These are phyloP conservation scores for Cichlasoma orientale DNA, from an alignment of 2,797 vertebrate genomes.

Conservation along the genomic window DNA sequence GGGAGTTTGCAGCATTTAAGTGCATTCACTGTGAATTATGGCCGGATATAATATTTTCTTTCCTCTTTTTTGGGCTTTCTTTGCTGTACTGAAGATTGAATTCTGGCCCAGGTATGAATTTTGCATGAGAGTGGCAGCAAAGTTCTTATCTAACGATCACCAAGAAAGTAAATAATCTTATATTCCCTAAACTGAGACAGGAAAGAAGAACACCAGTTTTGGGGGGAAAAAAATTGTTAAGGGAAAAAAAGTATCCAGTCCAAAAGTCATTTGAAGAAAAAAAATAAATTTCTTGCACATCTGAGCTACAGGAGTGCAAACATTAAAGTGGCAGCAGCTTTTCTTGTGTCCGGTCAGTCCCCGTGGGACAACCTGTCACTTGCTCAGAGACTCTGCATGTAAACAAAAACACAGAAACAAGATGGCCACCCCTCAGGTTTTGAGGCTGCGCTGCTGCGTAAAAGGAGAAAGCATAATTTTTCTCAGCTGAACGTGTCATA, in stretches of 20 bases:
- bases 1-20: background rate
- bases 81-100: background rate
- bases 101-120: background rate
- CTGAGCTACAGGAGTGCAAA: background rate
- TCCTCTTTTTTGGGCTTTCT: background rate
- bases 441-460: background rate
- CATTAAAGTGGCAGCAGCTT: background rate
- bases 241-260: background rate
- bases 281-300: background rate
- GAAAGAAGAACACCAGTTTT: background rate
- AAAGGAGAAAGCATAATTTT: background rate
- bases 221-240: background rate
- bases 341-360: constrained; percentile 35
- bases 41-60: background rate
- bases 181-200: background rate
- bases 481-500: background rate
- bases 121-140: fast-evolving
- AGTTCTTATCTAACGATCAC: background rate
- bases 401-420: constrained; percentile 65
- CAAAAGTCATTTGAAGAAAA: background rate
- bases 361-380: constrained; percentile 26
- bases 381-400: constrained; percentile 24
- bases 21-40: background rate
- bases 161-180: background rate
- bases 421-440: constrained; percentile 48